Base-by-base conservation (phyloP, 2,888 invertebrate species). In the Megalurothrips usitatus region DNA sequence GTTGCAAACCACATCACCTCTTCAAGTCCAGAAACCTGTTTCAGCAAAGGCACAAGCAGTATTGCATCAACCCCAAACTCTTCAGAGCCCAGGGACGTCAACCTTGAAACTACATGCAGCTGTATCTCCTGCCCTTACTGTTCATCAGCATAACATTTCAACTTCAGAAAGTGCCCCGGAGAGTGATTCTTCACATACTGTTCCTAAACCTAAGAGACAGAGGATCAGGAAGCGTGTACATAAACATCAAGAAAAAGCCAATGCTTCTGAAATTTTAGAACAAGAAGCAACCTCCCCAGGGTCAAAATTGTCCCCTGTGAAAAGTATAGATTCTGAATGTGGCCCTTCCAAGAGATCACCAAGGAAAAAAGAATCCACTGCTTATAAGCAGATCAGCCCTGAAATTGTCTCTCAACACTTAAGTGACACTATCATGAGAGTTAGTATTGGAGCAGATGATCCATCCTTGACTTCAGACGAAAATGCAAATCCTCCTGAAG, bases 11-110 rank as follows among this genome's bases (percentile, higher is more conserved):
- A 75, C 68, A 23, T 8, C 26, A 4, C 68, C 68, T 10, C 68
- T 75, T 23, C 68, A 75, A 75, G 68, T 75, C 0, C 68, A 23
- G 10, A 75, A 26, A 26, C 68, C 68, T 75, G 23, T 26, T 23
- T 75, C 26, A 9, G 68, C 68, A 8, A 75, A 75, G 68, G 68
- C 68, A 12, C 68, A 75, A 75, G 68, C 68, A 26, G 68, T 75
- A 11, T 23, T 26, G 12, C 68, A 75, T 75, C 23, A 75, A 26
- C 68, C 12, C 0, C 68, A 75, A 10, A 12, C 26, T 9, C 23
- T 75, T 23, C 68, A 26, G 9, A 75, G 23, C 26, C 68, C 68
- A 23, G 26, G 26, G 1, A 75, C 68, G 1, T 75, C 58, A 58
- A 58, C 26, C 23, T 75, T 26, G 9, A 75, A 75, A 75, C 12